Percentiles rank a stretch among this genome's conserved stretches.
Evolutionary conservation across 1,140 invertebrate species (phyloP).

Genomic region (Bicyclus anynana): DNA sequence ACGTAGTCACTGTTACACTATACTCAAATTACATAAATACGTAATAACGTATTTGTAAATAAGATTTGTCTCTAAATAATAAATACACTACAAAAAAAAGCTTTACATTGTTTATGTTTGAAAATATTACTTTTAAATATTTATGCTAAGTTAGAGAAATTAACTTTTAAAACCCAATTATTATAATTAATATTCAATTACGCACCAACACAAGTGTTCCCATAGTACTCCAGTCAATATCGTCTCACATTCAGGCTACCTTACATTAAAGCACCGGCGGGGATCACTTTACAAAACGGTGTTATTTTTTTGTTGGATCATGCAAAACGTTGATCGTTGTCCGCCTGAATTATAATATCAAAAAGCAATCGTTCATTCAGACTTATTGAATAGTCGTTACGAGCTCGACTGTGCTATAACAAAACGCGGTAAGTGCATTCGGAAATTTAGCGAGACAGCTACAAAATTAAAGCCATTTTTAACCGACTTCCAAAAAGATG

Average conservation of each 20-base stretch:
- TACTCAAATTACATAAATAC: no score
- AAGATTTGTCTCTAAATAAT: no score
- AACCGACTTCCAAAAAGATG: no score
- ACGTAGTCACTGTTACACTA: no score
- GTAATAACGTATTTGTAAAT: no score
- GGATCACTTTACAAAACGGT: conserved; percentile 61
- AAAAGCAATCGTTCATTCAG: conserved; percentile 74
- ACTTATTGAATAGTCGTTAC: conserved; percentile 73
- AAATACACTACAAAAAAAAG: no score
- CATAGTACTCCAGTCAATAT: conserved; percentile 27
- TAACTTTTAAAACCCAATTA: background rate
- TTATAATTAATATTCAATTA: background rate
- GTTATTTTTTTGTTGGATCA: conserved; percentile 50
- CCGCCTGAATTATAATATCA: conserved; percentile 64
- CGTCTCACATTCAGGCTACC: conserved; percentile 40
- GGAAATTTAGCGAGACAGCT: background rate
- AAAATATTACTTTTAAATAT: no score
- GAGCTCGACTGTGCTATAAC: conserved; percentile 7
- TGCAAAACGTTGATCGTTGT: conserved; percentile 59
- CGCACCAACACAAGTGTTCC: conserved; percentile 33
- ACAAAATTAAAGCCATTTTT: no score
- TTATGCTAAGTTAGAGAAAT: background rate
- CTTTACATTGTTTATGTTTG: no score
- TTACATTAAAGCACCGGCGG: conserved; percentile 40
- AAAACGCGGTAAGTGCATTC: background rate